Evolutionary conservation across 2,888 invertebrate species (phyloP).

Genomic region (Conomelus anceps): DNA sequence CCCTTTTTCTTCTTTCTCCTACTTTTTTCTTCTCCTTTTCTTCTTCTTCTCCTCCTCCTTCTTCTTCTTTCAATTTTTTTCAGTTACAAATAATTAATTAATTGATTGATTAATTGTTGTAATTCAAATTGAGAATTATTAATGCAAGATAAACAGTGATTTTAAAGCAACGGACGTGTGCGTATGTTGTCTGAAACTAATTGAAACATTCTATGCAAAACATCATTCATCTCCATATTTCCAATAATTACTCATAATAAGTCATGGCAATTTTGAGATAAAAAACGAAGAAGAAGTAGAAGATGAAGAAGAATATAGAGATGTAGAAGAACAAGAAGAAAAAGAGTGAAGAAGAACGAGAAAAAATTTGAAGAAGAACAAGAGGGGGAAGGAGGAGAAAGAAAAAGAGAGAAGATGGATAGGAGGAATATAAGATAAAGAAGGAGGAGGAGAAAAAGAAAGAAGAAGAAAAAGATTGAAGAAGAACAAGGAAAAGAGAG

Average conservation of each 20-base stretch:
- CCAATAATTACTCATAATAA: background rate
- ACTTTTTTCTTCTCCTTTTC: too few species aligned
- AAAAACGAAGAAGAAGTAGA: background rate
- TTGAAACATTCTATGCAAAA: too few species aligned
- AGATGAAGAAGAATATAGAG: background rate
- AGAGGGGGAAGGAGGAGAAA: background rate
- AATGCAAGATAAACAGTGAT: too few species aligned
- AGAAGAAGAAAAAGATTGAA: background rate
- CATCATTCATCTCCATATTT: too few species aligned
- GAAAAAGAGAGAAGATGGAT: background rate
- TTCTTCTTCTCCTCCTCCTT: too few species aligned
- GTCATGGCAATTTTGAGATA: background rate
- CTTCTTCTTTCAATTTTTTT: too few species aligned
- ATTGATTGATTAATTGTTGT: too few species aligned
- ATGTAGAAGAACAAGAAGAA: background rate
- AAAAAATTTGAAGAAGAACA: background rate
- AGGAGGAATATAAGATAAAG: background rate
- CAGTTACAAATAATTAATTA: too few species aligned
- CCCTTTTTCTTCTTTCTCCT: background rate
- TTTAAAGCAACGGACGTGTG: too few species aligned
- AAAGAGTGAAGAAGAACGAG: background rate
- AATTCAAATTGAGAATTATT: too few species aligned
- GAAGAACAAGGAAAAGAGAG: background rate
- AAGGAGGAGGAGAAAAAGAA: background rate
- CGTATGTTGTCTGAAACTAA: too few species aligned